phyloP scores from a whole-genome alignment of 2,797 vertebrate genomes.

The Aotus griseimembra region DNA sequence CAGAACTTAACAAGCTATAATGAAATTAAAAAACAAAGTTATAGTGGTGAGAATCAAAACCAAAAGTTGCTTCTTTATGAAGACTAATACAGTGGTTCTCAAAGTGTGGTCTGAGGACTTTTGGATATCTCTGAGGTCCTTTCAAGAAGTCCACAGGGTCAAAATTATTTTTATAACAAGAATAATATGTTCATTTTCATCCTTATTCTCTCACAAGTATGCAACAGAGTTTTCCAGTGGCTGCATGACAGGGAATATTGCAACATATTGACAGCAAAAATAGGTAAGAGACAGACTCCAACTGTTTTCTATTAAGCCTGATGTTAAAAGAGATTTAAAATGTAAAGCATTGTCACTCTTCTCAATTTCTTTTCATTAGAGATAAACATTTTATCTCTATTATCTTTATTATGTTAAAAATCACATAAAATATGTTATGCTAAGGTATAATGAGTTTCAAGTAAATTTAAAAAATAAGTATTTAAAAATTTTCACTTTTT shows the following conservation, averaged over 20 bases:
- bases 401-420: not conserved
- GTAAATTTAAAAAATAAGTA: not conserved
- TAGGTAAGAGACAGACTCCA: not conserved
- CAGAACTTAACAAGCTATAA: not conserved
- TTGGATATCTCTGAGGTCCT: not conserved
- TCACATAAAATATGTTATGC: not conserved
- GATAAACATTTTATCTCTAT: not conserved
- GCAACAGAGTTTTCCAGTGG: not conserved
- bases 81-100: not conserved
- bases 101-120: not conserved
- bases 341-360: not conserved
- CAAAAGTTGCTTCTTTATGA: not conserved
- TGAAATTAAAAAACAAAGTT: not conserved
- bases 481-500: not conserved
- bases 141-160: not conserved
- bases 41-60: not conserved
- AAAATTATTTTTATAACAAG: slow-evolving; percentile 20
- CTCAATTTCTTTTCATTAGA: not conserved
- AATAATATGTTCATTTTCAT: not conserved
- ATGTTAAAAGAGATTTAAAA: not conserved
- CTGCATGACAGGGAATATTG: not conserved
- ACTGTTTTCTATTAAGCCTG: not conserved
- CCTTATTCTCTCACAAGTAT: not conserved
- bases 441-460: not conserved
- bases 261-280: slow-evolving; percentile 13